Base-by-base conservation (phyloP, 2,113 vertebrate species). In the Ifrita kowaldi region DNA sequence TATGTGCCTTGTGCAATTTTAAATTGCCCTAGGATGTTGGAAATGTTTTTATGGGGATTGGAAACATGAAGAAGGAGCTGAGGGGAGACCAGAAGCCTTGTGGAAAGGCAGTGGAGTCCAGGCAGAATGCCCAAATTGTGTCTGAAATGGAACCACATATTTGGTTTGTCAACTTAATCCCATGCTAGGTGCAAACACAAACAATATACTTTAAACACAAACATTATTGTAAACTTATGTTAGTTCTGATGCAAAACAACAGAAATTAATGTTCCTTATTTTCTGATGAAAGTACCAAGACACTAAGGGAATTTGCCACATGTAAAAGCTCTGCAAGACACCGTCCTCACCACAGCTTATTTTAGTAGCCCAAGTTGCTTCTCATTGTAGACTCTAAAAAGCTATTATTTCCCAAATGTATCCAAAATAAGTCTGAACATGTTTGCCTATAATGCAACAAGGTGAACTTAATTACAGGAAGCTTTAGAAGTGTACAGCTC, bases 381-480 rank as follows among this genome's bases (percentile, higher is more conserved):
- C 71, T 91, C 64, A 19, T 15, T 3, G 13, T 62, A 56, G 68
- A 23, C 59, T 93, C 56, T 91, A 49, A 84, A 85, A 95, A 87
- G 84, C 88, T 91, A 69, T 96, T 90, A 95, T 95, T 97, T 94
- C 91, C 96, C 93, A 92, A 84, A 92, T 65, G 86, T 49, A 82
- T 55, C 79, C 81, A 87, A 84, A 96, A 91, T 95, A 93, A 96
- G 96, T 65, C 87, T 70, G 93, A 93, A 82, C 92, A 80, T 91
- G 91, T 93, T 97, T 93, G 67, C 59, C 68, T 86, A 9, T 89
- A 90, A 92, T 89, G 78, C 69, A 96, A 95, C 89, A 96, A 91
- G 91, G 93, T 90, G 84, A 85, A 80, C 3, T 93, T 95, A 96
- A 96, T 97, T 97, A 78, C 93, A 82, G 84, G 93, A 92, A 92